A percentile compares a stretch with the other conserved stretches of the same genome.
phyloP scores from a whole-genome alignment of 2,113 vertebrate genomes.

The Tyrannus savana region DNA sequence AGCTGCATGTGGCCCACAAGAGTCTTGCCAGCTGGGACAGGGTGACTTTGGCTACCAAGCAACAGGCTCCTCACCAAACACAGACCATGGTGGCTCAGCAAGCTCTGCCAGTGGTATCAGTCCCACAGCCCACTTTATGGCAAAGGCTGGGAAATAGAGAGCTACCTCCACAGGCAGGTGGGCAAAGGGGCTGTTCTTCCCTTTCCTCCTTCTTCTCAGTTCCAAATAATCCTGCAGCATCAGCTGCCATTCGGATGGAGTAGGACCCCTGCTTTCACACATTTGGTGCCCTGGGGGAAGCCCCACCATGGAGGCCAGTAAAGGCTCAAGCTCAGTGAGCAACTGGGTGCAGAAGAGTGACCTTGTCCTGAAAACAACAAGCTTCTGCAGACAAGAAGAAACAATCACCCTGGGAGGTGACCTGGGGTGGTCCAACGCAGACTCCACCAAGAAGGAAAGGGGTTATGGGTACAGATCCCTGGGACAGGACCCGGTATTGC shows the following conservation, averaged over 20 bases:
- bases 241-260: background rate
- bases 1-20: too few relatives aligned
- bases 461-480: background rate
- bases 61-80: background rate
- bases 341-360: background rate
- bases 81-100: background rate
- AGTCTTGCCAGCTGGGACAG: fast-evolving
- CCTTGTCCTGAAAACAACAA: background rate
- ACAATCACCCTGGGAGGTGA: background rate
- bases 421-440: too few relatives aligned
- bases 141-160: background rate
- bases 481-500: background rate
- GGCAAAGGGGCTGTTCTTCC: background rate
- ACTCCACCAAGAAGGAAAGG: background rate
- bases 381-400: background rate
- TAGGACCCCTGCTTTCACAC: background rate
- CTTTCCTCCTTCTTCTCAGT: background rate
- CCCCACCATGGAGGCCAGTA: background rate
- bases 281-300: background rate
- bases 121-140: background rate
- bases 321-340: background rate
- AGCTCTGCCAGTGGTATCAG: background rate
- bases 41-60: background rate
- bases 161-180: background rate
- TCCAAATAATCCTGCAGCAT: background rate